Evolutionary conservation across 37 sponge, comb jelly and placozoan genomes (phyloP).

Genomic region (Hexactinellida sp.): DNA sequence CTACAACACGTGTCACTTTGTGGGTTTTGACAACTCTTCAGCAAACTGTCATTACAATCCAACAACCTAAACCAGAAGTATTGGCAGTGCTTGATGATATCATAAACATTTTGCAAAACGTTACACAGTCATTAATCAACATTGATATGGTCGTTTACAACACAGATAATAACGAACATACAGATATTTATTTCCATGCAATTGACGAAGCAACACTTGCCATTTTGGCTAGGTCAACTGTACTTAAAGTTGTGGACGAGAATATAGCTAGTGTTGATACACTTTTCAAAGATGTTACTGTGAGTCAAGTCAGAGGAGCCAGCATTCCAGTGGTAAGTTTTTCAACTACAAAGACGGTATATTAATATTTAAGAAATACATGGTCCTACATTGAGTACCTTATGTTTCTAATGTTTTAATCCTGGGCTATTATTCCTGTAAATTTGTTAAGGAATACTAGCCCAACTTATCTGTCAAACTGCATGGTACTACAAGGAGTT

Average conservation of each 20-base stretch:
- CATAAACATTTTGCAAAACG: neutral
- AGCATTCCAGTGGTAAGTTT: neutral
- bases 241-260: neutral
- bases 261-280: neutral
- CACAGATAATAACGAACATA: neutral
- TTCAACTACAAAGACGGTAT: neutral
- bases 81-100: neutral
- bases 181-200: conserved; percentile 16
- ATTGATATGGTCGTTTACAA: neutral
- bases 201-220: neutral
- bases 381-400: neutral
- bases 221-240: neutral
- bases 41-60: neutral
- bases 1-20: neutral
- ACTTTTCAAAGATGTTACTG: neutral
- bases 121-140: neutral
- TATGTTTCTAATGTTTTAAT: neutral
- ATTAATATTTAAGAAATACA: neutral
- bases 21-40: neutral
- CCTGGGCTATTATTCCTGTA: neutral
- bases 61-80: neutral
- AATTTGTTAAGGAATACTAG: no score
- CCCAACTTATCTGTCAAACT: no score
- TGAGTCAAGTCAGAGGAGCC: neutral
- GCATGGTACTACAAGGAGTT: no score